These are phyloP conservation scores for Dicycla oo DNA, from an alignment of 2,888 invertebrate genomes.

Conservation along the genomic window DNA sequence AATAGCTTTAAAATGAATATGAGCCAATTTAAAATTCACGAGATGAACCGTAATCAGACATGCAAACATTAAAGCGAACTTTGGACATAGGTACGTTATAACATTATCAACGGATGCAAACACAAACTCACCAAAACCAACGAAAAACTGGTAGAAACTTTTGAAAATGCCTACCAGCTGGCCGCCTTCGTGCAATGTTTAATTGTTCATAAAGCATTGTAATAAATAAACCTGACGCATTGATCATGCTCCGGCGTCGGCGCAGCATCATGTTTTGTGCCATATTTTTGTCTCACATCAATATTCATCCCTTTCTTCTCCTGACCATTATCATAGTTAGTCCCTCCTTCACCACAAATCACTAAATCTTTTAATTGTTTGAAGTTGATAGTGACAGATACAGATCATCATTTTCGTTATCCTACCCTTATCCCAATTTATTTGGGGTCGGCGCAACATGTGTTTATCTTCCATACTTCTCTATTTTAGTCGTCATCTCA, in stretches of 20 bases:
- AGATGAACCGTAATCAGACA: slow-evolving; percentile 17
- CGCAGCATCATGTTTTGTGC: background rate
- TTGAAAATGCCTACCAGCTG: background rate
- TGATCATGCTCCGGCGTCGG: background rate
- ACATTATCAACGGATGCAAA: slow-evolving; percentile 7
- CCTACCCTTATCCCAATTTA: too few relatives aligned
- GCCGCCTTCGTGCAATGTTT: background rate
- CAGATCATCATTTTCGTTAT: too few relatives aligned
- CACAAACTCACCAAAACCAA: background rate
- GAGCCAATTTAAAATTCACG: slow-evolving; percentile 36
- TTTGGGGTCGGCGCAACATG: too few relatives aligned
- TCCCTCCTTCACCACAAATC: too few relatives aligned
- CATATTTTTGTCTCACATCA: too few relatives aligned
- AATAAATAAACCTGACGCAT: background rate
- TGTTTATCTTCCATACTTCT: too few relatives aligned
- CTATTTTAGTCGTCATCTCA: too few relatives aligned
- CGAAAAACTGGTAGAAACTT: background rate
- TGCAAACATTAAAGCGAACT: slow-evolving; percentile 7
- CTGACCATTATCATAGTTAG: too few relatives aligned
- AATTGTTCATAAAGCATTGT: too few relatives aligned
- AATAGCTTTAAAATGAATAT: slow-evolving; percentile 27
- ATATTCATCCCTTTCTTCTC: too few relatives aligned
- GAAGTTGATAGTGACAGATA: too few relatives aligned
- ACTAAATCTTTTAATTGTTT: too few relatives aligned
- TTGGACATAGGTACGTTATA: background rate